These are phyloP conservation scores for Lontra canadensis DNA, from an alignment of 2,113 vertebrate genomes.

Conservation along the genomic window DNA sequence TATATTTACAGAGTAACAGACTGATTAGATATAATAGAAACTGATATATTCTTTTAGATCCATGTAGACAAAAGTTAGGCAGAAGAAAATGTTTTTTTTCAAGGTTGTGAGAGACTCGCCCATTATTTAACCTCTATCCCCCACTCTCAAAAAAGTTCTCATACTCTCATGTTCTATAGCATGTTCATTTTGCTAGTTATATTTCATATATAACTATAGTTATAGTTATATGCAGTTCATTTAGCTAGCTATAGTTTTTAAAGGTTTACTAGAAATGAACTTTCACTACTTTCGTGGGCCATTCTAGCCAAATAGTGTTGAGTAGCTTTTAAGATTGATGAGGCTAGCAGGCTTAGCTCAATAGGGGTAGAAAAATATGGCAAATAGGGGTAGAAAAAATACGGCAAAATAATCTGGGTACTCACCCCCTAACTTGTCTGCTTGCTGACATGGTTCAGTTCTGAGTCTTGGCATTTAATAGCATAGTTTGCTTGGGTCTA, in stretches of 20 bases:
- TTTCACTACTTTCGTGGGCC: not conserved
- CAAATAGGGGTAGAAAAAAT: not conserved
- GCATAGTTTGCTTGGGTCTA: not conserved
- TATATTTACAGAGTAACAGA: not conserved
- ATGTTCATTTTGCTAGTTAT: not conserved
- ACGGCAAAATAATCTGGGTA: not conserved
- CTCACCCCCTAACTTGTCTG: not conserved
- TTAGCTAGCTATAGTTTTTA: not conserved
- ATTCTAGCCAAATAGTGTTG: not conserved
- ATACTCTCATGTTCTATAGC: not conserved
- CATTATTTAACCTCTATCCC: not conserved
- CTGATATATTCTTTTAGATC: not conserved
- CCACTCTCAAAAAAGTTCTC: not conserved
- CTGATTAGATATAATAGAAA: conserved; percentile 8
- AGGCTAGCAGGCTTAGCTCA: not conserved
- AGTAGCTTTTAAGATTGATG: conserved; percentile 3
- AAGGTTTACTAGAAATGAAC: not conserved
- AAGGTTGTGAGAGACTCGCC: not conserved
- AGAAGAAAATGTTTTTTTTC: not conserved
- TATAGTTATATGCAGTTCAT: too few relatives aligned
- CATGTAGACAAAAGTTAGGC: not conserved
- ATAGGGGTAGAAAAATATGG: not conserved
- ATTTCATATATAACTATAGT: not conserved
- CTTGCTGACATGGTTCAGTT: not conserved
- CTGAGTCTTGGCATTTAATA: not conserved